Conservation (phyloP, 2,113 vertebrate species). For the Oreochromis niloticus region DNA sequence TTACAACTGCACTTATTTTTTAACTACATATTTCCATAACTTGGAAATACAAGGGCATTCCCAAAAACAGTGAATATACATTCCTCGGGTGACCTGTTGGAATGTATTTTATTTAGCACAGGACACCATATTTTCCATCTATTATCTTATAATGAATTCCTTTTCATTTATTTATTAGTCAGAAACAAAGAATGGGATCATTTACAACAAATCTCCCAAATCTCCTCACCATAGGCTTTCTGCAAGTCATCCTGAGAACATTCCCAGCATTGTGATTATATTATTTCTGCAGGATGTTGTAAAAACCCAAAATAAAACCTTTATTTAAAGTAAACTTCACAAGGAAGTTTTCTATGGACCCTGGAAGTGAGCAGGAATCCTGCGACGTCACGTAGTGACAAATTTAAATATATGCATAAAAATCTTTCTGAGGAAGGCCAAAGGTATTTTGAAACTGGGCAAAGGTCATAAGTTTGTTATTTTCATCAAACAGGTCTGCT, state of each 20-base stretch:
- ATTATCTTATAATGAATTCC: not conserved
- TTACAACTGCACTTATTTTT: not conserved
- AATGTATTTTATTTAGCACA: accelerated
- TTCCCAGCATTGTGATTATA: not conserved
- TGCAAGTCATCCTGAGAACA: not conserved
- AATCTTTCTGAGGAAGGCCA: not conserved
- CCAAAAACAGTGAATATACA: not conserved
- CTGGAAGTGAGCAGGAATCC: not conserved
- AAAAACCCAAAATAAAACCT: not conserved
- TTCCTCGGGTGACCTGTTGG: not conserved
- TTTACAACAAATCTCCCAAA: not conserved
- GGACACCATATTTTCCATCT: accelerated
- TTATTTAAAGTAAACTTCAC: not conserved
- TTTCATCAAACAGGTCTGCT: not conserved
- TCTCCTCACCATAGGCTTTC: not conserved
- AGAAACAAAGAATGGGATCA: not conserved
- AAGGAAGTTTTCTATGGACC: accelerated
- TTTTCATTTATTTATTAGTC: not conserved
- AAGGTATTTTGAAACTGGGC: not conserved
- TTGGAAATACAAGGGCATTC: not conserved
- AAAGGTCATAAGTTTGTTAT: not conserved
- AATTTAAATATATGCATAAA: not conserved
- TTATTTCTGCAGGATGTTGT: not conserved
- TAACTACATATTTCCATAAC: not conserved
- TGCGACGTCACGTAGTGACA: not conserved